Percentiles rank a stretch among this genome's conserved stretches.
Evolutionary conservation across 2,113 vertebrate genomes (phyloP).

Genomic region (Trachemys scripta): DNA sequence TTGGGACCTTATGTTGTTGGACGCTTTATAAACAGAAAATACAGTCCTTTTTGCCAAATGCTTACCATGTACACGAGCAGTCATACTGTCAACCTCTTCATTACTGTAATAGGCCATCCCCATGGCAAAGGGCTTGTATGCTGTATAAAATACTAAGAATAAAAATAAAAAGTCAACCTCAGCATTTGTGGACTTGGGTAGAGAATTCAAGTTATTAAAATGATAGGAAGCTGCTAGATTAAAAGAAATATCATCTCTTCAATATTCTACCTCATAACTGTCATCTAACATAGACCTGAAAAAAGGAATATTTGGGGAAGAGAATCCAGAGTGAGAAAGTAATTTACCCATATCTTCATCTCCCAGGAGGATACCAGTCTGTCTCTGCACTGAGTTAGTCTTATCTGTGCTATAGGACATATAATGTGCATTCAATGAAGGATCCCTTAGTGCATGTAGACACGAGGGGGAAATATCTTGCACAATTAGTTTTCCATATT

Average conservation of each 20-base stretch:
- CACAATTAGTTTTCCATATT: background rate
- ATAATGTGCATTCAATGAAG: background rate
- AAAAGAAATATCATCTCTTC: background rate
- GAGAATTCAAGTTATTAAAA: background rate
- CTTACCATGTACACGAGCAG: background rate
- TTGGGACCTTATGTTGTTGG: background rate
- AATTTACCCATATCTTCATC: background rate
- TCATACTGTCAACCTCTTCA: background rate
- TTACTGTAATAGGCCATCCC: background rate
- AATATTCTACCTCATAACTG: background rate
- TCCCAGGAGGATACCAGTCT: background rate
- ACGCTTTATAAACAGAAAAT: background rate
- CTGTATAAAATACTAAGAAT: background rate
- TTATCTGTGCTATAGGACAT: background rate
- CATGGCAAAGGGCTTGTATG: background rate
- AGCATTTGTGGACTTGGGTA: background rate
- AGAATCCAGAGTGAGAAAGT: background rate
- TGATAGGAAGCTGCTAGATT: background rate
- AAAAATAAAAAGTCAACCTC: background rate
- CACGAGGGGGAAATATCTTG: background rate
- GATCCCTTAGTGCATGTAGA: background rate
- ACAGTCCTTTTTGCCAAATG: background rate
- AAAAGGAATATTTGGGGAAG: background rate
- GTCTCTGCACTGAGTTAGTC: background rate
- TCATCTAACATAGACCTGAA: background rate